Percentiles rank a stretch among this genome's conserved stretches.
Conservation (phyloP, 2,113 vertebrate species). For the Aegithalos caudatus region DNA sequence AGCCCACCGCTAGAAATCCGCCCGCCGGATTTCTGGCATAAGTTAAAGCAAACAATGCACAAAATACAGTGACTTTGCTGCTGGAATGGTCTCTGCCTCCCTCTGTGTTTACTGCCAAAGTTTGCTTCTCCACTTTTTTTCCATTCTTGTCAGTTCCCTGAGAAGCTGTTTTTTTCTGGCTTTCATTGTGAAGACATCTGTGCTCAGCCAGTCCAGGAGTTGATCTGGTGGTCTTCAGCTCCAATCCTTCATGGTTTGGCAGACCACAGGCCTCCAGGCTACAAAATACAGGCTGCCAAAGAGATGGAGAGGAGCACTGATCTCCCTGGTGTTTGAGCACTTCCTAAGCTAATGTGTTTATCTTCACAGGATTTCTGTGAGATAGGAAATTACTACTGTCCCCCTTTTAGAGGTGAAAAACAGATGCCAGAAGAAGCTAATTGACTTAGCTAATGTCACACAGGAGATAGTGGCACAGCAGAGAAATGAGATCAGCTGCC, state of each 20-base stretch:
- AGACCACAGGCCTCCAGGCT: neutral
- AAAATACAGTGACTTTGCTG: neutral
- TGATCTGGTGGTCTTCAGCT: neutral
- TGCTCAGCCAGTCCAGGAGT: neutral
- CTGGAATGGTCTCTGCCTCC: neutral
- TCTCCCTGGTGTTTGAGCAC: neutral
- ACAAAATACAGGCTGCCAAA: neutral
- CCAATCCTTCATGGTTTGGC: neutral
- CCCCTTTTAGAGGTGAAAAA: conserved; percentile 27
- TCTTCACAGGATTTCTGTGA: conserved; percentile 19
- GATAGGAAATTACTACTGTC: conserved; percentile 30
- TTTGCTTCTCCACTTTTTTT: neutral
- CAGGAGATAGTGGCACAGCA: neutral
- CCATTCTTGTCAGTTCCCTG: neutral
- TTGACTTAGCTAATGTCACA: conserved; percentile 12
- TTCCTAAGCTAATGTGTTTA: conserved; percentile 26
- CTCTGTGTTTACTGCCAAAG: neutral
- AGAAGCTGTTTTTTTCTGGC: neutral
- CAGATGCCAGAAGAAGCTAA: conserved; percentile 42
- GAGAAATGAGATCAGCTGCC: neutral
- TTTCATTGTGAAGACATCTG: neutral
- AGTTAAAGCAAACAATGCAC: neutral
- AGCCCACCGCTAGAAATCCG: too few relatives aligned
- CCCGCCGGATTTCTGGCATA: too few relatives aligned
- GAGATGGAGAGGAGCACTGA: neutral